Evolutionary conservation across 2,888 invertebrate species (phyloP).

Genomic region (Spisula subtruncata): DNA sequence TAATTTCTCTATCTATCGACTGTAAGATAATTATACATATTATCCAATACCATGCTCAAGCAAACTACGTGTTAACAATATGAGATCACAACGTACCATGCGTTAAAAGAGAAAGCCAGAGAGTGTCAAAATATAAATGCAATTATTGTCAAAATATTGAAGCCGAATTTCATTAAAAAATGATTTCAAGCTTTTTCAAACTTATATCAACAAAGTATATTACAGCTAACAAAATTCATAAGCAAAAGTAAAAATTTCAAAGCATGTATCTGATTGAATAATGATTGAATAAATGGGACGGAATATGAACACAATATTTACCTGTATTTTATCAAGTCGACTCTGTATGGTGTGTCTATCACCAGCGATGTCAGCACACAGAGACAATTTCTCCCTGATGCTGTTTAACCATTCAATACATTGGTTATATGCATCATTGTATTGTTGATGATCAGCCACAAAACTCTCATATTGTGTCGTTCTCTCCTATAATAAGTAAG

Average conservation of each 20-base stretch:
- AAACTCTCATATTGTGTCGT: constrained; percentile 93
- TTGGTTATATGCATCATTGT: constrained; percentile 83
- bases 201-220: neutral
- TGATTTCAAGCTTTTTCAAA: neutral
- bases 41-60: neutral
- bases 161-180: neutral
- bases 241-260: constrained; percentile 13
- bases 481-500: constrained; percentile 79
- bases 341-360: constrained; percentile 95
- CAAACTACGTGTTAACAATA: constrained; percentile 5
- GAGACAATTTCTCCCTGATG: constrained; percentile 95
- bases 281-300: neutral
- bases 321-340: constrained; percentile 92
- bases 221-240: neutral
- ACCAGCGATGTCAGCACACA: constrained; percentile 94
- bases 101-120: neutral
- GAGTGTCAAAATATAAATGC: neutral
- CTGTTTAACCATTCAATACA: constrained; percentile 92
- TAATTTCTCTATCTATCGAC: constrained; percentile 72
- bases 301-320: constrained; percentile 59
- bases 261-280: constrained; percentile 17
- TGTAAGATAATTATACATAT: constrained; percentile 47
- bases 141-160: neutral
- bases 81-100: neutral
- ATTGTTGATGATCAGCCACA: constrained; percentile 94